Evolutionary conservation across 2,888 invertebrate species (phyloP).

Genomic region (Drosophila eohydei): DNA sequence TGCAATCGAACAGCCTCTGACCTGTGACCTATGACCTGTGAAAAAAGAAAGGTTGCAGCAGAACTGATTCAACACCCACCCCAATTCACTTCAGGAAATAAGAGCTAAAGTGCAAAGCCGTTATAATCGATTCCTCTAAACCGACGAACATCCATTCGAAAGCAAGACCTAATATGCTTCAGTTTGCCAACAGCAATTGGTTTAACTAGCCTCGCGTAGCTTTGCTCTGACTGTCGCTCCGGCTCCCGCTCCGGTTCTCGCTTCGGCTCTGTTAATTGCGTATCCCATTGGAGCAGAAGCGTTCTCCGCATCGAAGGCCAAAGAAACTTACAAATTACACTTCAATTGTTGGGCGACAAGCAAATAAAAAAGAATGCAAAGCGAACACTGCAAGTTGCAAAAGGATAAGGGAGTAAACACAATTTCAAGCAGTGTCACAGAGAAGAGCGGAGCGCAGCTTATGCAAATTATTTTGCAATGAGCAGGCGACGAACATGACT

Average conservation of each 20-base stretch:
- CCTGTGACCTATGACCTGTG: neutral
- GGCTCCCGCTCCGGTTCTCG: neutral
- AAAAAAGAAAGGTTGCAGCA: neutral
- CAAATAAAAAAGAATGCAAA: constrained; percentile 44
- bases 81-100: constrained; percentile 6
- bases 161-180: constrained; percentile 4
- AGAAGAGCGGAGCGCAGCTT: constrained; percentile 43
- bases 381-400: constrained; percentile 23
- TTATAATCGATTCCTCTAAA: constrained; percentile 5
- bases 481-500: constrained; percentile 65
- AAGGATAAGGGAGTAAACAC: constrained; percentile 40
- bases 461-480: constrained; percentile 77
- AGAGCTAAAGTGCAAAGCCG: constrained; percentile 2
- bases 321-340: constrained; percentile 65
- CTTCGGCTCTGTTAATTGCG: constrained; percentile 52
- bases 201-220: constrained; percentile 23
- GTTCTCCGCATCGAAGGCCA: constrained; percentile 25
- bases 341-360: constrained; percentile 64
- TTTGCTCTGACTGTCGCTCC: neutral
- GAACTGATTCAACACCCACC: constrained; percentile 2
- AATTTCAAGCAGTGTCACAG: constrained; percentile 36
- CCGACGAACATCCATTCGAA: neutral
- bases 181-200: constrained; percentile 4
- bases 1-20: neutral
- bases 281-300: constrained; percentile 33